Evolutionary conservation across 2,113 vertebrate genomes (phyloP).

Genomic region (Toxotes chatareus): DNA sequence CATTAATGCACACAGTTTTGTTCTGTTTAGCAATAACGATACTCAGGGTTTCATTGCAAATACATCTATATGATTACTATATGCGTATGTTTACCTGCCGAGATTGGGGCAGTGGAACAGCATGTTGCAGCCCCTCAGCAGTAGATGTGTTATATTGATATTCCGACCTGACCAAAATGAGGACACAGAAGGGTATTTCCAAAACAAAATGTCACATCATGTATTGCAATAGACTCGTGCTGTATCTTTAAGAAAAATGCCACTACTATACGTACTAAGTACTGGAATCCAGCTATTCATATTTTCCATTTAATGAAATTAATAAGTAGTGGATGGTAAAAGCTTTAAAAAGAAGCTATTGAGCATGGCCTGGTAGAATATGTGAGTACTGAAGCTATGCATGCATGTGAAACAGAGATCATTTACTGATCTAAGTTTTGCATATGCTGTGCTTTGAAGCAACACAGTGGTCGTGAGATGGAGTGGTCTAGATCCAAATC

Average conservation of each 20-base stretch:
- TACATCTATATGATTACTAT: constrained; percentile 11
- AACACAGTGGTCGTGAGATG: neutral
- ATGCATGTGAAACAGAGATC: neutral
- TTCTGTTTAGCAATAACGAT: constrained; percentile 28
- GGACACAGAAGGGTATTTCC: neutral
- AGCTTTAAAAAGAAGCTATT: neutral
- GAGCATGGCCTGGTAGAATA: neutral
- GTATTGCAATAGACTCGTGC: neutral
- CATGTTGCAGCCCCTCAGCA: neutral
- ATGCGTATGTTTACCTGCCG: constrained; percentile 8
- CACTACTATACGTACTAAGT: neutral
- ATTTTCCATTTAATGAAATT: neutral
- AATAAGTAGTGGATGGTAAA: neutral
- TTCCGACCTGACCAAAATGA: neutral
- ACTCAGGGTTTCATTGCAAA: neutral
- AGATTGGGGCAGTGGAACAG: neutral
- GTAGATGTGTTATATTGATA: constrained; percentile 1
- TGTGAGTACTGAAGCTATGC: neutral
- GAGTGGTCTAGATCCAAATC: neutral
- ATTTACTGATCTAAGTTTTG: neutral
- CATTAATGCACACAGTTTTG: constrained; percentile 26
- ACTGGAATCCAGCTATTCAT: neutral
- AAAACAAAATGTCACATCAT: neutral
- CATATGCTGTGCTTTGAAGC: neutral
- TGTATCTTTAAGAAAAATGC: neutral